Percentiles rank a stretch among this genome's conserved stretches.
phyloP scores from a whole-genome alignment of 2,888 invertebrate genomes.

The Diogma glabrata region DNA sequence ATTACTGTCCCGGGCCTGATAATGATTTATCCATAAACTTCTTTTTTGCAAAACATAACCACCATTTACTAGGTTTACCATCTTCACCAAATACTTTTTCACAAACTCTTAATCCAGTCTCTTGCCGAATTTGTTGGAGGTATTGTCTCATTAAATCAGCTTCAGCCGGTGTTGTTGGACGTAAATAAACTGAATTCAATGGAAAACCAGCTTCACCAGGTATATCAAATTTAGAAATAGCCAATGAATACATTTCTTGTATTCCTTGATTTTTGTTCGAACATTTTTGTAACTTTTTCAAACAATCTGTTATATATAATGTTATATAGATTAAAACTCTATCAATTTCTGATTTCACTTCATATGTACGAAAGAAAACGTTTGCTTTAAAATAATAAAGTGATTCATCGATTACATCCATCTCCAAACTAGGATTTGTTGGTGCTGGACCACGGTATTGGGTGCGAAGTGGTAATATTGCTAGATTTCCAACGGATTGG shows the following conservation, averaged over 20 bases:
- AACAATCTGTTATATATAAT: constrained; percentile 92
- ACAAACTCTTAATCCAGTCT: constrained; percentile 81
- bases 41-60: constrained; percentile 98
- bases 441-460: constrained; percentile 90
- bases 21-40: constrained; percentile 99
- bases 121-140: constrained; percentile 87
- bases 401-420: constrained; percentile 95
- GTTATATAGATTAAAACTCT: constrained; percentile 95
- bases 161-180: constrained; percentile 65
- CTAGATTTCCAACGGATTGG: constrained; percentile 80
- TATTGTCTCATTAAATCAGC: constrained; percentile 87
- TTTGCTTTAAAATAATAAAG: constrained; percentile 97
- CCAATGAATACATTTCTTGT: constrained; percentile 94
- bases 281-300: constrained; percentile 88
- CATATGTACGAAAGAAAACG: constrained; percentile 97
- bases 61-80: constrained; percentile 98
- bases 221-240: constrained; percentile 88
- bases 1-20: constrained; percentile 35
- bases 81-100: constrained; percentile 86
- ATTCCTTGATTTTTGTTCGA: constrained; percentile 77
- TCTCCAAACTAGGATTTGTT: constrained; percentile 50
- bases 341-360: constrained; percentile 97
- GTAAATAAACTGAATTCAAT: constrained; percentile 88
- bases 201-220: constrained; percentile 94
- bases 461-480: constrained; percentile 81